Evolutionary conservation across 2,113 vertebrate genomes (phyloP).

Genomic region (Antennarius striatus): DNA sequence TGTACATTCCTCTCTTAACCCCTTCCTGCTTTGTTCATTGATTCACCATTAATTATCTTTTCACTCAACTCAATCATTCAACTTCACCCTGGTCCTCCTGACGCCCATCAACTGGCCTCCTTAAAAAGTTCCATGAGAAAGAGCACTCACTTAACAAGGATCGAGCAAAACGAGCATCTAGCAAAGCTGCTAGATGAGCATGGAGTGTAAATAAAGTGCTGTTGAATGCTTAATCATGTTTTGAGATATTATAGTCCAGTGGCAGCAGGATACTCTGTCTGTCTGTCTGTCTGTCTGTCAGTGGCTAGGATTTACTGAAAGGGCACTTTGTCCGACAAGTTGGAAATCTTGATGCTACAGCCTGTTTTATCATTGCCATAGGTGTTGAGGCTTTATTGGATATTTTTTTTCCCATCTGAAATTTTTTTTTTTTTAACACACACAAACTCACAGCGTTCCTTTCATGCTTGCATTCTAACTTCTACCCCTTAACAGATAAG

Average conservation of each 20-base stretch:
- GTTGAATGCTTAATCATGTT: slow-evolving; percentile 59
- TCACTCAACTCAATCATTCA: slow-evolving; percentile 81
- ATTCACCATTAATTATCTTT: slow-evolving; percentile 84
- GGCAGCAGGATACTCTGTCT: slow-evolving; percentile 44
- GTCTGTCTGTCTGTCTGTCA: slow-evolving; percentile 54
- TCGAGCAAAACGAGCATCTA: slow-evolving; percentile 28
- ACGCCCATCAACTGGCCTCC: slow-evolving; percentile 62
- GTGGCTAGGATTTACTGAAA: slow-evolving; percentile 55
- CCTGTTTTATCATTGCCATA: slow-evolving; percentile 53
- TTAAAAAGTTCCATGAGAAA: slow-evolving; percentile 61
- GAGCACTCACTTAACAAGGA: slow-evolving; percentile 41
- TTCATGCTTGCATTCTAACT: slow-evolving; percentile 13
- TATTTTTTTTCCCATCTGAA: slow-evolving; percentile 18
- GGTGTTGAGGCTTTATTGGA: slow-evolving; percentile 39
- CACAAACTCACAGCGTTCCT: slow-evolving; percentile 12
- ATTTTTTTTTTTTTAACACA: slow-evolving; percentile 9
- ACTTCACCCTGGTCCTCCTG: slow-evolving; percentile 60
- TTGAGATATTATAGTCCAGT: slow-evolving; percentile 54
- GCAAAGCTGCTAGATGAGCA: slow-evolving; percentile 28
- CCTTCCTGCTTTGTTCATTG: slow-evolving; percentile 74
- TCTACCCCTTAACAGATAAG: slow-evolving; percentile 20
- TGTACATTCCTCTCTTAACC: slow-evolving; percentile 53
- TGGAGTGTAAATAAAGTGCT: slow-evolving; percentile 46
- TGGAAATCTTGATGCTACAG: slow-evolving; percentile 45
- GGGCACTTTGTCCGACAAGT: slow-evolving; percentile 35